Evolutionary conservation across 1,140 invertebrate genomes (phyloP).

Genomic region (Sipha flava): DNA sequence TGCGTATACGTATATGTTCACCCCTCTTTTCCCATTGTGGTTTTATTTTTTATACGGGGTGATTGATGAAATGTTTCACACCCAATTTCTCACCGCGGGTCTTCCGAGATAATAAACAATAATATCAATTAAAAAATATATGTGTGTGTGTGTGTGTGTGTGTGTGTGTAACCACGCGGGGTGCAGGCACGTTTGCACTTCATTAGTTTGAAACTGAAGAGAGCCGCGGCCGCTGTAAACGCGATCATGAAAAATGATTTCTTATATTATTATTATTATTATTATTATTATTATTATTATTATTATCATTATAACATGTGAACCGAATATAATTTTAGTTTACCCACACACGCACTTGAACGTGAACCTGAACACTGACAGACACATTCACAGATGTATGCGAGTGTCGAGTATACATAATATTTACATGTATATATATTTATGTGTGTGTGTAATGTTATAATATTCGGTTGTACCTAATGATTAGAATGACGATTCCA

Average conservation of each 20-base stretch:
- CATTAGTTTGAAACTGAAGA: conserved; percentile 19
- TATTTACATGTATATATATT: too few species aligned
- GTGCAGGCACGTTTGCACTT: conserved; percentile 13
- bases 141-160: background rate
- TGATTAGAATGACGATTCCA: background rate
- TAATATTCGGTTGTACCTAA: background rate
- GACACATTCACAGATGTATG: background rate
- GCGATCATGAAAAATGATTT: conserved; percentile 21
- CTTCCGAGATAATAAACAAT: conserved; percentile 23
- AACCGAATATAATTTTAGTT: conserved; percentile 20
- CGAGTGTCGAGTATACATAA: background rate
- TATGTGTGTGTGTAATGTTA: too few species aligned
- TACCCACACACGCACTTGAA: background rate
- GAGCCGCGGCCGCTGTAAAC: background rate
- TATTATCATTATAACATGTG: background rate
- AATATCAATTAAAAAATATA: conserved; percentile 32
- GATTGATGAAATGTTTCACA: conserved; percentile 32
- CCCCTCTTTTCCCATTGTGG: conserved; percentile 31
- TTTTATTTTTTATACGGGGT: conserved; percentile 18
- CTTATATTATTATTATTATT: background rate
- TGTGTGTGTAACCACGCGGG: background rate
- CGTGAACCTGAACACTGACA: background rate
- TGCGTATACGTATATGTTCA: background rate
- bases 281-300: background rate
- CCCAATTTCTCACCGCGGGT: conserved; percentile 26